Evolutionary conservation across 2,113 vertebrate genomes (phyloP).

Genomic region (Eulemur macaco): DNA sequence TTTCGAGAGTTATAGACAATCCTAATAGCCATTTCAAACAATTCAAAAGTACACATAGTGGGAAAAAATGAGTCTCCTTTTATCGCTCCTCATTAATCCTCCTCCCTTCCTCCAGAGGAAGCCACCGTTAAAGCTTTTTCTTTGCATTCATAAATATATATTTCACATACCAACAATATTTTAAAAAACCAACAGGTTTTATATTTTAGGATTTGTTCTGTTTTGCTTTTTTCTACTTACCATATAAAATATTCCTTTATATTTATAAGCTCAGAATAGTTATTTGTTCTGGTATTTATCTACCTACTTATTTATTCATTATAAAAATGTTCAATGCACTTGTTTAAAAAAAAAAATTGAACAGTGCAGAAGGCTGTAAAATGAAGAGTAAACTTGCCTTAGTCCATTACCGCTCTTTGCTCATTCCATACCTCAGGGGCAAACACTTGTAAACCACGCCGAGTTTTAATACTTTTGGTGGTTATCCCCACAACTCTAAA

Average conservation of each 20-base stretch:
- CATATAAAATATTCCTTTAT: not conserved
- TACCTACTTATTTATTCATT: not conserved
- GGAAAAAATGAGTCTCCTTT: not conserved
- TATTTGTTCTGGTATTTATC: not conserved
- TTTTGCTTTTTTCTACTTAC: not conserved
- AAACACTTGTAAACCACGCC: not conserved
- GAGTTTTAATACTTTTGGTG: not conserved
- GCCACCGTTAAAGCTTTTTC: not conserved
- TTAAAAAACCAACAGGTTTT: not conserved
- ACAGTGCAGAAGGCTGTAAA: not conserved
- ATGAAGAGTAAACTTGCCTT: not conserved
- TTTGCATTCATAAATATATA: not conserved
- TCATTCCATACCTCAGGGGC: not conserved
- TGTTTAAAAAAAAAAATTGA: not conserved
- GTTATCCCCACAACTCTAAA: not conserved
- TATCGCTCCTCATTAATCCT: not conserved
- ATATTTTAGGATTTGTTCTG: not conserved
- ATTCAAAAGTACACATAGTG: not conserved
- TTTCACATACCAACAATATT: not conserved
- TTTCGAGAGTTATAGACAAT: not conserved
- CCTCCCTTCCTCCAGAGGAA: not conserved
- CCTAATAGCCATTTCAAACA: not conserved
- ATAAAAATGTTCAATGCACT: not conserved
- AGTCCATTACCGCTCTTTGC: not conserved
- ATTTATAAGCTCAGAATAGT: not conserved